Conservation (phyloP, 2,797 vertebrate species). For the Liparis tanakae region DNA sequence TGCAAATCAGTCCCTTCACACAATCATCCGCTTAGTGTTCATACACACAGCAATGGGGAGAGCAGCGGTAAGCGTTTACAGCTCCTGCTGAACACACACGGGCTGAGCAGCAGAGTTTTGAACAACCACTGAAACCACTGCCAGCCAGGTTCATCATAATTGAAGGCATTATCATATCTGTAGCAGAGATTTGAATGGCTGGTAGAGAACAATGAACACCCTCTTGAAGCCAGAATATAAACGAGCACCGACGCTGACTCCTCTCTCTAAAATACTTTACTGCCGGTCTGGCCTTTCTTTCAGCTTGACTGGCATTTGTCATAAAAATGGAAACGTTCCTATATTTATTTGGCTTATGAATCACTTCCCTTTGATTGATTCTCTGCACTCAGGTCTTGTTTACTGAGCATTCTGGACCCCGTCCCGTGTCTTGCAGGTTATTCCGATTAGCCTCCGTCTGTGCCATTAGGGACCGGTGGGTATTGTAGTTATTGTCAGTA, state of each 20-base stretch:
- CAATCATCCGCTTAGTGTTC: neutral
- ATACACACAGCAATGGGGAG: too few relatives aligned
- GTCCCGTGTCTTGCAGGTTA: neutral
- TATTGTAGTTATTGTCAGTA: neutral
- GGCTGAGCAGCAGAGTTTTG: neutral
- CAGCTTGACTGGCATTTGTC: constrained; percentile 26
- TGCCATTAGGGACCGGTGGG: neutral
- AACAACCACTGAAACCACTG: constrained; percentile 15
- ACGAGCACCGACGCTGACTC: constrained; percentile 16
- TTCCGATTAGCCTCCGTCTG: constrained; percentile 2
- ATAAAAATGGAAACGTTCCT: constrained; percentile 32
- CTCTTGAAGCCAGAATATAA: constrained; percentile 34
- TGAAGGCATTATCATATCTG: constrained; percentile 48
- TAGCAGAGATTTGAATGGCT: constrained; percentile 36
- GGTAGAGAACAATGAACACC: constrained; percentile 43
- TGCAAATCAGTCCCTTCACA: constrained; percentile 14
- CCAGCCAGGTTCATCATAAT: constrained; percentile 37
- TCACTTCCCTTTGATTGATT: constrained; percentile 28
- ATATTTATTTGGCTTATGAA: constrained; percentile 33
- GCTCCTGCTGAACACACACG: too few relatives aligned
- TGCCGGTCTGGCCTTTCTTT: neutral
- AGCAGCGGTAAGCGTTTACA: too few relatives aligned
- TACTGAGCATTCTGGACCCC: neutral
- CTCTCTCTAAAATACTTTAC: constrained; percentile 22
- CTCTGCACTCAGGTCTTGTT: constrained; percentile 17